A percentile compares a stretch with the other conserved stretches of the same genome.
Evolutionary conservation across 2,888 invertebrate species (phyloP).

Genomic region (Plebejus melissa): DNA sequence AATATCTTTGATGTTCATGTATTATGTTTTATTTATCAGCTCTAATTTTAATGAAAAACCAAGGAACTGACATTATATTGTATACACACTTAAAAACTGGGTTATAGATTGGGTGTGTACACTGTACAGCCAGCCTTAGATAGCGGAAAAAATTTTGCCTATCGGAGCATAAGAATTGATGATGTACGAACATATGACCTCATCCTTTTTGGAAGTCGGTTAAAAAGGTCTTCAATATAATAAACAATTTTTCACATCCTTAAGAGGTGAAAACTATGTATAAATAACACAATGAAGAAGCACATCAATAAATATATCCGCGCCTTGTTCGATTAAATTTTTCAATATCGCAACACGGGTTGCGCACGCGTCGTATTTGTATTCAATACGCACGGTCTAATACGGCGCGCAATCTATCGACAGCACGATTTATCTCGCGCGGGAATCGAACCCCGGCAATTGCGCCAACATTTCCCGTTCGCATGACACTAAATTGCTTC

Average conservation of each 20-base stretch:
- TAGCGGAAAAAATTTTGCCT: no score
- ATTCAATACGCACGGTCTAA: constrained; percentile 69
- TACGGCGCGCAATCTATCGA: constrained; percentile 65
- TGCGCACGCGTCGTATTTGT: constrained; percentile 58
- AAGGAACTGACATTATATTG: no score
- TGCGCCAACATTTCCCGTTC: constrained; percentile 63
- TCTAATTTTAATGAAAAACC: no score
- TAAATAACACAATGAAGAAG: not conserved
- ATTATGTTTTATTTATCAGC: no score
- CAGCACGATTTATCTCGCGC: constrained; percentile 64
- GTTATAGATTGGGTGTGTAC: not conserved
- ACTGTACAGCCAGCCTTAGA: not conserved
- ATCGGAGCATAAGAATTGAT: not conserved
- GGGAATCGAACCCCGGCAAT: constrained; percentile 63
- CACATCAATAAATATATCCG: constrained; percentile 11
- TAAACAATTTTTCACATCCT: not conserved
- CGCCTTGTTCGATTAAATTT: constrained; percentile 19
- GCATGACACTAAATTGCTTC: constrained; percentile 69
- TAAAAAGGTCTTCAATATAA: not conserved
- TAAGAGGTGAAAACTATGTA: not conserved
- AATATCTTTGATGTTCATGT: no score
- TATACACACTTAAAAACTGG: not conserved
- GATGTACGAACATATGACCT: not conserved
- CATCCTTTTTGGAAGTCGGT: no score
- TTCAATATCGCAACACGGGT: constrained; percentile 30